phyloP scores from a whole-genome alignment of 2,797 vertebrate species.

The Malacoctenus gilli region DNA sequence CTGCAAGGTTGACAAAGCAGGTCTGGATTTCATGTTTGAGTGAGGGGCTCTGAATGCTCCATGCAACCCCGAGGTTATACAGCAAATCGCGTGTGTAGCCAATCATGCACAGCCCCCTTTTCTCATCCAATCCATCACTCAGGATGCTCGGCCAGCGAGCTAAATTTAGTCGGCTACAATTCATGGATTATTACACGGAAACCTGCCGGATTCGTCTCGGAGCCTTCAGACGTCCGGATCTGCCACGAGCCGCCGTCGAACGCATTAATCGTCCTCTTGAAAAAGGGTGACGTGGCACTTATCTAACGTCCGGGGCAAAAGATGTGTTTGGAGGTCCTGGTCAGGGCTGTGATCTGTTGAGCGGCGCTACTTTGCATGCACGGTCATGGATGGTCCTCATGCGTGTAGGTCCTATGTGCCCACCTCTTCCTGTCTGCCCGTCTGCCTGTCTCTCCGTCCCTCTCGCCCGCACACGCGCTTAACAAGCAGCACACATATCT shows the following conservation, averaged over 20 bases:
- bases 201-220: constrained; percentile 13
- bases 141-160: constrained; percentile 34
- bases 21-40: constrained; percentile 47
- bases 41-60: constrained; percentile 41
- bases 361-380: constrained; percentile 44
- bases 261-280: constrained; percentile 12
- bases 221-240: constrained; percentile 6
- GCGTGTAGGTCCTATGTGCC: constrained; percentile 30
- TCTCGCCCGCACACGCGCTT: constrained; percentile 20
- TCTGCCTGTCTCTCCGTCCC: constrained; percentile 25
- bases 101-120: constrained; percentile 53
- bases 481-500: constrained; percentile 28
- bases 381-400: constrained; percentile 37
- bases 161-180: constrained; percentile 48
- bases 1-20: constrained; percentile 13
- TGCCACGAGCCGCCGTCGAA: not conserved
- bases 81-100: constrained; percentile 52
- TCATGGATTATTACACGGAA: constrained; percentile 34
- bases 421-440: constrained; percentile 30
- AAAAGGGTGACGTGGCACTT: constrained; percentile 9
- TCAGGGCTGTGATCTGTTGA: constrained; percentile 34
- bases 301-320: constrained; percentile 20
- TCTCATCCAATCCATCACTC: constrained; percentile 61
- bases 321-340: constrained; percentile 23
- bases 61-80: constrained; percentile 51